Evolutionary conservation across 2,888 invertebrate species (phyloP).

Genomic region (Dryobotodes eremita): DNA sequence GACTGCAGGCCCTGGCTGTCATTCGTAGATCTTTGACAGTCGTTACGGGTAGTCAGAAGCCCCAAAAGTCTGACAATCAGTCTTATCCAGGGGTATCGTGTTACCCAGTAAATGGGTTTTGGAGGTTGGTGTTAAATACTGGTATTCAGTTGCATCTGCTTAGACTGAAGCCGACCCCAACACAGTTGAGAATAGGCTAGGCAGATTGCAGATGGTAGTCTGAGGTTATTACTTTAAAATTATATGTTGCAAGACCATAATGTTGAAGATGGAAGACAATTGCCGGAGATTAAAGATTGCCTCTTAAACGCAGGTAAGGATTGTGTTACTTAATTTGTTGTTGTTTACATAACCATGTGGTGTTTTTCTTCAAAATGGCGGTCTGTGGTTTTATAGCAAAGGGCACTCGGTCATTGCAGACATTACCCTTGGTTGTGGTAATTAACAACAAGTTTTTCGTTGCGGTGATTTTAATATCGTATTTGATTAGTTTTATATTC

Average conservation of each 20-base stretch:
- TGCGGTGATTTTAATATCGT: constrained; percentile 15
- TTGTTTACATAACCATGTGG: constrained; percentile 27
- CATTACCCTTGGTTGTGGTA: constrained; percentile 37
- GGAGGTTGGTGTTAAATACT: not conserved
- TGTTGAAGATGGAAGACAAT: constrained; percentile 31
- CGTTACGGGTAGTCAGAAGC: not conserved
- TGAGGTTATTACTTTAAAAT: constrained; percentile 29
- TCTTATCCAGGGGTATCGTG: not conserved
- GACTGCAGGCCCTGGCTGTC: too few species aligned
- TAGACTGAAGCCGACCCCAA: too few species aligned
- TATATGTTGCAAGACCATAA: constrained; percentile 10
- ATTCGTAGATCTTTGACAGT: not conserved
- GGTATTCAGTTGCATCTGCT: not conserved
- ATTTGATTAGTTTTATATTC: constrained; percentile 20
- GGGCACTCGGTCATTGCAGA: constrained; percentile 46
- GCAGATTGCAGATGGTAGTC: constrained; percentile 25
- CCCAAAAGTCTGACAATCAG: not conserved
- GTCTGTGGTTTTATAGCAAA: constrained; percentile 38
- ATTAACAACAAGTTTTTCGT: constrained; percentile 6
- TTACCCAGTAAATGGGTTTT: not conserved
- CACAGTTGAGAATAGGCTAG: not conserved
- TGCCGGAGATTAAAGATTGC: constrained; percentile 39
- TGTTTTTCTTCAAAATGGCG: constrained; percentile 19
- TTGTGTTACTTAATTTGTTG: constrained; percentile 3
- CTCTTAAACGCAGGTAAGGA: not conserved